Conservation (phyloP, 1,140 invertebrate species). For the Scaptodrosophila lebanonensis region DNA sequence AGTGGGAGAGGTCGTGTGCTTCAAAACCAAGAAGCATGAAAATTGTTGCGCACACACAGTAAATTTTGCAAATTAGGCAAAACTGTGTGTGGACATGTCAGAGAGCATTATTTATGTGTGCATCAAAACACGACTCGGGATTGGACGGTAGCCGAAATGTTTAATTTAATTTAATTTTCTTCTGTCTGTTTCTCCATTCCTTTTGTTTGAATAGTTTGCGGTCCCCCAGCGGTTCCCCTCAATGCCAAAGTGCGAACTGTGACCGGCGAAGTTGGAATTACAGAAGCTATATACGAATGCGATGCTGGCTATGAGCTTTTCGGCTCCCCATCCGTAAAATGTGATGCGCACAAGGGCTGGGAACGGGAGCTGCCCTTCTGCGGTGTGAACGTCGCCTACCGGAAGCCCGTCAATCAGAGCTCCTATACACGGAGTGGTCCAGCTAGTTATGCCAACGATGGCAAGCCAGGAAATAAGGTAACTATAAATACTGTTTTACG, state of each 20-base stretch:
- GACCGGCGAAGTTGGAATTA: constrained; percentile 64
- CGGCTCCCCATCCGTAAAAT: constrained; percentile 81
- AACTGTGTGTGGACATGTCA: no score
- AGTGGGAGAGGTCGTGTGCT: no score
- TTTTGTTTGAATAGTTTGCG: constrained; percentile 79
- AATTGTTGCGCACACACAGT: no score
- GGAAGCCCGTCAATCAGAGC: constrained; percentile 93
- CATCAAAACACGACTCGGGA: no score
- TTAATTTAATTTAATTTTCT: no score
- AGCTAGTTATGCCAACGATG: constrained; percentile 90
- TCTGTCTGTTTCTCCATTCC: no score
- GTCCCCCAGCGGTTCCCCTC: constrained; percentile 88
- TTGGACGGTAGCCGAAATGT: no score
- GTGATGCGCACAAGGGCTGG: constrained; percentile 85
- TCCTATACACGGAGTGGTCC: constrained; percentile 89
- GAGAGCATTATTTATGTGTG: no score
- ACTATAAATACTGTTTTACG: neutral
- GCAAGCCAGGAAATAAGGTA: constrained; percentile 81
- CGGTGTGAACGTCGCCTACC: constrained; percentile 91
- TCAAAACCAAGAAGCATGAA: no score
- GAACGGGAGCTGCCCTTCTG: constrained; percentile 89
- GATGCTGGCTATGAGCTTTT: constrained; percentile 89
- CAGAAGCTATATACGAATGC: constrained; percentile 86
- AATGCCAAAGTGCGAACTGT: constrained; percentile 84
- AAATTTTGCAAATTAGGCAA: no score